Evolutionary conservation across 2,888 invertebrate species (phyloP), one percentile per base, ranked within the genome.

Genomic region (Chloromyia formosa): DNA sequence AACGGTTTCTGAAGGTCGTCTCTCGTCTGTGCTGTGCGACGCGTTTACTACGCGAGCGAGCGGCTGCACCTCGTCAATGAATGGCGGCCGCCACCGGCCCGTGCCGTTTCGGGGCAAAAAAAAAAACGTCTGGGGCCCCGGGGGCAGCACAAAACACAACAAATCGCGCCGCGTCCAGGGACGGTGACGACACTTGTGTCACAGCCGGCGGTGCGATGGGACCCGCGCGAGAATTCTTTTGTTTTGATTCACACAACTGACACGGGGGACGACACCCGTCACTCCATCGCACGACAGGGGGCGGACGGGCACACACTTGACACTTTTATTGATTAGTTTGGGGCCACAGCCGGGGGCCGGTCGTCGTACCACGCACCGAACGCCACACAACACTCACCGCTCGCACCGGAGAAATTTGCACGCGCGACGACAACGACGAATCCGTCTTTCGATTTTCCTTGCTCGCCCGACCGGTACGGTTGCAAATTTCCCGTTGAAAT

Each of bases 261-360:
- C 27, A 35, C 27, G 27, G 3, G 27, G 27, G 2, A 35, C 27
- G n/a, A 35, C 22, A 4, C 12, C 27, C 9, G 60, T 27, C 60
- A 60, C 23, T 40, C 5, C 62, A n/a, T 23, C 66, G 22, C 20
- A 45, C 45, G 42, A 35, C 3, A 35, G 3, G 27, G 2, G 27
- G 3, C 27, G 27, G 27, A 7, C 3, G 27, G 2, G 7, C 27
- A 35, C 2, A 22, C 22, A 49, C 49, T 49, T 22, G 18, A 42
- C 22, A 66, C 66, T 66, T 62, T 62, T 66, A 66, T 66, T 66
- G 66, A 66, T 66, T 66, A 66, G 66, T 66, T 66, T 62, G 27
- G 62, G 12, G 62, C 40, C 16, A n/a, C 40, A 62, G 40, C 62
- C 40, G 4, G 23, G 62, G 10, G 27, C 23, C 62, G 35, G n/a